A percentile compares a stretch with the other conserved stretches of the same genome.
Evolutionary conservation across 92 coral and sea anemone genomes (phyloP).

Genomic region (Palythoa grandis): DNA sequence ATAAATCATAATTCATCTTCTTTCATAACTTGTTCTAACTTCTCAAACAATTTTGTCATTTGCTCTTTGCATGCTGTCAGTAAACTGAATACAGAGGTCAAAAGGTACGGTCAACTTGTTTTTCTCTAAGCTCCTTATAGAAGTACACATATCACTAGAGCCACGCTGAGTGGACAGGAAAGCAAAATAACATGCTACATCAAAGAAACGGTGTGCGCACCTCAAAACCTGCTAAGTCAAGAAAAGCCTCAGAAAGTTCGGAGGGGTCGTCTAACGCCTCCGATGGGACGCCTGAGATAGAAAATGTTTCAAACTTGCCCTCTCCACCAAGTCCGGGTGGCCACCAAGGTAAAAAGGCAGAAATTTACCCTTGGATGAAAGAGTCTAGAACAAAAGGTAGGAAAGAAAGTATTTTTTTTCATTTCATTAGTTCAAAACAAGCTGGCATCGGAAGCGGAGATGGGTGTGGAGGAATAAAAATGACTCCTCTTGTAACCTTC

Average conservation of each 20-base stretch:
- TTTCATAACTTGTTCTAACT: constrained; percentile 57
- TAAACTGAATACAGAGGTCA: constrained; percentile 64
- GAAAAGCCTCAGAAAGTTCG: constrained; percentile 40
- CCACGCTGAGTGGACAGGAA: constrained; percentile 68
- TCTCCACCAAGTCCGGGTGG: constrained; percentile 33
- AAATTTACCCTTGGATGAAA: constrained; percentile 97
- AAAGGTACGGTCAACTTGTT: constrained; percentile 66
- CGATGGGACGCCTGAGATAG: constrained; percentile 28
- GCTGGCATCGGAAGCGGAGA: not conserved
- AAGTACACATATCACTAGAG: constrained; percentile 34
- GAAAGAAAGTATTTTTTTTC: constrained; percentile 25
- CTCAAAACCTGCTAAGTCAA: constrained; percentile 28
- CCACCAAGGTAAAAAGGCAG: constrained; percentile 32
- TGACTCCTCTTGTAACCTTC: not conserved
- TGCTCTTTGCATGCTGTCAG: constrained; percentile 61
- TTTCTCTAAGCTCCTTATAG: constrained; percentile 44
- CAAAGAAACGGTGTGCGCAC: constrained; percentile 37
- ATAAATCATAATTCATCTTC: constrained; percentile 87
- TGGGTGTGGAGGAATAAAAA: constrained; percentile 20
- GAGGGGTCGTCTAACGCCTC: constrained; percentile 44
- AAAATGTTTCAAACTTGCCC: constrained; percentile 34
- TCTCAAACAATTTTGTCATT: constrained; percentile 43
- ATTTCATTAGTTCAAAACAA: not conserved
- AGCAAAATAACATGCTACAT: constrained; percentile 29
- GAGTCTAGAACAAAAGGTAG: constrained; percentile 90